These are phyloP conservation scores for Antechinus stuartii DNA, from an alignment of 2,113 vertebrate species.

Conservation along the genomic window DNA sequence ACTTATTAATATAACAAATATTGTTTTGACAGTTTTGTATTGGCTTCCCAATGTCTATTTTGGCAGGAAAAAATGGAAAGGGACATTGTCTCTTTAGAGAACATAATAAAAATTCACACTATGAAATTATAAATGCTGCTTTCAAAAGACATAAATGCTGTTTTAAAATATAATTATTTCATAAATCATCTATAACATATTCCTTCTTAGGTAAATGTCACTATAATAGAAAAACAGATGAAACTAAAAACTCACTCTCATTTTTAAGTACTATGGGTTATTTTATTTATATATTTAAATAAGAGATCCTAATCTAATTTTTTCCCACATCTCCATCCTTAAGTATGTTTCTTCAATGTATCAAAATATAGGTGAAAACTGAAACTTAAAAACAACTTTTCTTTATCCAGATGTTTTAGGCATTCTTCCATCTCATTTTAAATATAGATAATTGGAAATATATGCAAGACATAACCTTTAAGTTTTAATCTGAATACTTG, in stretches of 20 bases:
- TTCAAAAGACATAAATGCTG: background rate
- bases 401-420: conserved; percentile 12
- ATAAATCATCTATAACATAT: background rate
- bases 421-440: background rate
- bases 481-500: background rate
- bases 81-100: background rate
- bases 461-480: background rate
- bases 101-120: conserved; percentile 13
- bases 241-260: background rate
- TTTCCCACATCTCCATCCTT: background rate
- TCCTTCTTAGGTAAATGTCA: conserved; percentile 9
- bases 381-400: background rate
- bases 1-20: conserved; percentile 28
- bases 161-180: conserved; percentile 9
- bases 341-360: background rate
- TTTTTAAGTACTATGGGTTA: background rate
- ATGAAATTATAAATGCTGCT: conserved; percentile 16
- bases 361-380: background rate
- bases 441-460: background rate
- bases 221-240: background rate
- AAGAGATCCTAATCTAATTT: background rate
- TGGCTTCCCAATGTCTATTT: background rate
- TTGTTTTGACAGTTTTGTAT: conserved; percentile 11
- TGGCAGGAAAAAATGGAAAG: conserved; percentile 2
- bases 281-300: conserved; percentile 10